A percentile compares a stretch with the other conserved stretches of the same genome.
phyloP scores from a whole-genome alignment of 2,113 vertebrate genomes.

The Oryzias curvinotus region DNA sequence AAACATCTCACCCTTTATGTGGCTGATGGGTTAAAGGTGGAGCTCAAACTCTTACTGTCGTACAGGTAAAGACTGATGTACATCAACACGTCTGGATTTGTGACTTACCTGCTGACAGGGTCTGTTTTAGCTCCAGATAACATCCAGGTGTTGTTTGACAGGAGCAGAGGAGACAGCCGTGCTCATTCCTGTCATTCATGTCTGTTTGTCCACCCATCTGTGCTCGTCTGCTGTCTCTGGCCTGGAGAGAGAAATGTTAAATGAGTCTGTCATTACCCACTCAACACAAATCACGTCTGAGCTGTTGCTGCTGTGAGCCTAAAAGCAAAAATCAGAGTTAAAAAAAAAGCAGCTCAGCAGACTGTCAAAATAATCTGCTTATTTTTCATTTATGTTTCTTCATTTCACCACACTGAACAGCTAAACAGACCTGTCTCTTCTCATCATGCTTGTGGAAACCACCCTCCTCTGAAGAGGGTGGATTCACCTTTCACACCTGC shows the following conservation, averaged over 20 bases:
- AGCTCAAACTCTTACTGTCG: too few relatives aligned
- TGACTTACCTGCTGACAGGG: slow-evolving; percentile 3
- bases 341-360: not conserved
- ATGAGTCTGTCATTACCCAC: not conserved
- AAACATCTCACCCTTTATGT: too few relatives aligned
- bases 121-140: not conserved
- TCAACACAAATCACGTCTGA: not conserved
- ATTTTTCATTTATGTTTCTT: not conserved
- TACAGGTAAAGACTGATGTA: slow-evolving; percentile 1
- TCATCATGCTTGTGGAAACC: slow-evolving; percentile 13
- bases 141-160: slow-evolving; percentile 39
- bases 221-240: slow-evolving; percentile 8
- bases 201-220: slow-evolving; percentile 12
- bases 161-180: slow-evolving; percentile 61
- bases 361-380: not conserved
- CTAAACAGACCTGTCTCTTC: slow-evolving; percentile 26
- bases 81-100: not conserved
- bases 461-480: slow-evolving; percentile 25
- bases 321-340: not conserved
- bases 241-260: not conserved
- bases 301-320: too few relatives aligned
- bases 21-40: too few relatives aligned
- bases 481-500: not conserved
- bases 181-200: slow-evolving; percentile 47
- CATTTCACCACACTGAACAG: not conserved